A percentile compares a stretch with the other conserved stretches of the same genome.
Evolutionary conservation across 2,888 invertebrate genomes (phyloP).

Genomic region (Lasioglossum morio): DNA sequence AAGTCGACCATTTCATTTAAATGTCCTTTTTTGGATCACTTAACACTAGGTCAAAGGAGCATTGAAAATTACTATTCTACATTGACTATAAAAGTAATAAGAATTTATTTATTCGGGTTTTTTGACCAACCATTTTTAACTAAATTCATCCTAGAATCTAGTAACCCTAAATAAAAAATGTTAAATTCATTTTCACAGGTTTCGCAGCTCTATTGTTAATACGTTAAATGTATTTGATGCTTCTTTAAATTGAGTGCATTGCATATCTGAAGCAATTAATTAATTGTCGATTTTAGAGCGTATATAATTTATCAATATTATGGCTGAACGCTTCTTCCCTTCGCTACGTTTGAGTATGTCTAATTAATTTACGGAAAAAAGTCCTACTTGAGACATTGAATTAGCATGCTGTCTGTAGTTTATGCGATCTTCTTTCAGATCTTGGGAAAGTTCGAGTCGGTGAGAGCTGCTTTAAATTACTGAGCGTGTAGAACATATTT

Average conservation of each 20-base stretch:
- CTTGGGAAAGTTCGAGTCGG: not conserved
- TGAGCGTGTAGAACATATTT: not conserved
- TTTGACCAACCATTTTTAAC: too few relatives aligned
- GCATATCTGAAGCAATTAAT: not conserved
- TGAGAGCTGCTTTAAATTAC: not conserved
- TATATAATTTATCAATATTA: not conserved
- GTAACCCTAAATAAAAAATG: not conserved
- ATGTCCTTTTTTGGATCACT: not conserved
- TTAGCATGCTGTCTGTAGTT: not conserved
- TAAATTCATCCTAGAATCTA: not conserved
- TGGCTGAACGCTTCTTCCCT: not conserved
- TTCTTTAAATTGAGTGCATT: not conserved
- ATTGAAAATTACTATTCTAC: too few relatives aligned
- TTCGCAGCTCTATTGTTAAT: not conserved
- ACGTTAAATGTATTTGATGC: not conserved
- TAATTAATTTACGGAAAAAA: not conserved
- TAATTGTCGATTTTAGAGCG: not conserved
- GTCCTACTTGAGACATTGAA: not conserved
- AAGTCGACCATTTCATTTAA: not conserved
- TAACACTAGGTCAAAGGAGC: too few relatives aligned
- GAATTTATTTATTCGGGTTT: not conserved
- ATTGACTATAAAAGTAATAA: not conserved
- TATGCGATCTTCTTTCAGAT: not conserved
- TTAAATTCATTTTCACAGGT: not conserved
- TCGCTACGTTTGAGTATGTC: not conserved